Base-by-base conservation (phyloP, 2,888 invertebrate genomes). In the Buathra laborator region DNA sequence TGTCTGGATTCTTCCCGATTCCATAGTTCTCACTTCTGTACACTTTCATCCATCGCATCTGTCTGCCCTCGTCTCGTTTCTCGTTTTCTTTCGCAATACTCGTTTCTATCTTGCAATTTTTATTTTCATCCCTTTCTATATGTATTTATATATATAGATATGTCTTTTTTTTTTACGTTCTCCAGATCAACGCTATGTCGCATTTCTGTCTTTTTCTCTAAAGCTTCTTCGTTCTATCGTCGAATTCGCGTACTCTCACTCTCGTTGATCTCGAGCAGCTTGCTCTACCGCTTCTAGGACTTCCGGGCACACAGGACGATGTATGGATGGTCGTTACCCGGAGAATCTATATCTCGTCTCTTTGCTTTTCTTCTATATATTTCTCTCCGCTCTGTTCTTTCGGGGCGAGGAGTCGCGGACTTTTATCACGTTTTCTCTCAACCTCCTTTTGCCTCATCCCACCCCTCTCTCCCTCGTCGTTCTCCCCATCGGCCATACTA, bases 281-380 rank as follows among this genome's bases (percentile, higher is more conserved):
- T 85, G 83, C 81, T 81, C 64, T 53, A 75, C 59, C 79, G 76
- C 76, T 82, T 79, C 62, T 75, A 74, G 82, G 82, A 75, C 64
- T 68, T 70, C 66, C 82, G 70, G 77, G 64, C 67, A 81, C 70
- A 64, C 6, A 81, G 75, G 43, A 81, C 84, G 84, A 87, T 85
- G 74, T 86, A 87, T 87, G 77, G 87, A 83, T 85, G 81, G 83
- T 87, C 86, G 86, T 87, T 87, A 85, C 81, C 46, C 81, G 74
- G 67, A 62, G 64, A 86, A 87, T 87, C 84, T 87, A 86, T 86
- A 84, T 82, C 86, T 80, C 64, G 37, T 74, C 32, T 82, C 71
- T 74, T 76, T 72, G 53, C 77, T 76, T 77, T 66, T 77, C 67
- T 37, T 62, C 44, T 68, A 51, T 84, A 68, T 77, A 66, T 81